A percentile compares a stretch with the other conserved stretches of the same genome.
Conservation (phyloP, 2,113 vertebrate species). For the Ophthalmolycus amberensis region DNA sequence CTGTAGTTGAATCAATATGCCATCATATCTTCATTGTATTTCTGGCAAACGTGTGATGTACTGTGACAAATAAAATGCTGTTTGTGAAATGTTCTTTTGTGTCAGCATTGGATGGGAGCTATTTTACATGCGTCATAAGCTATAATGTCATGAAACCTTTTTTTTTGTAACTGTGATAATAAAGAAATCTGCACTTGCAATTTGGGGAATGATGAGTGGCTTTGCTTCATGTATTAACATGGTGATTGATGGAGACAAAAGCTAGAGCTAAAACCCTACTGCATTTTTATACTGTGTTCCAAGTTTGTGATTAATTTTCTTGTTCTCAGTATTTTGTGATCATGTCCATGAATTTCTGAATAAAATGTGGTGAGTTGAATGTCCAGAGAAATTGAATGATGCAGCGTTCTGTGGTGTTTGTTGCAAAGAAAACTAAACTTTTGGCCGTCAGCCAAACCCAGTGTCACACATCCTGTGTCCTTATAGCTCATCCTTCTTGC, state of each 20-base stretch:
- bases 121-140: constrained; percentile 56
- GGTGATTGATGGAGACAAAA: constrained; percentile 45
- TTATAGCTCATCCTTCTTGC: constrained; percentile 86
- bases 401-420: neutral
- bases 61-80: constrained; percentile 28
- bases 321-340: constrained; percentile 67
- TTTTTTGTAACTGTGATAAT: constrained; percentile 59
- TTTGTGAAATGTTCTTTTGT: constrained; percentile 43
- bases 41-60: constrained; percentile 59
- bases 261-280: constrained; percentile 40
- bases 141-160: constrained; percentile 42
- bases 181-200: constrained; percentile 49
- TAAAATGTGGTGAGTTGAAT: constrained; percentile 68
- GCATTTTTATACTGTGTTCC: constrained; percentile 56
- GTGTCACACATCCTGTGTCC: neutral
- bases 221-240: constrained; percentile 53
- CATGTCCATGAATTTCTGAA: constrained; percentile 67
- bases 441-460: neutral
- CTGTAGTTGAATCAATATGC: constrained; percentile 45
- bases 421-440: neutral
- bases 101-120: constrained; percentile 37
- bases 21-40: constrained; percentile 46
- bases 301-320: constrained; percentile 40
- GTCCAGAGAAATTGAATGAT: constrained; percentile 11
- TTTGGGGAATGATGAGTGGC: constrained; percentile 31